Evolutionary conservation across 2,888 invertebrate species (phyloP).

Genomic region (Exocentrus adspersus): DNA sequence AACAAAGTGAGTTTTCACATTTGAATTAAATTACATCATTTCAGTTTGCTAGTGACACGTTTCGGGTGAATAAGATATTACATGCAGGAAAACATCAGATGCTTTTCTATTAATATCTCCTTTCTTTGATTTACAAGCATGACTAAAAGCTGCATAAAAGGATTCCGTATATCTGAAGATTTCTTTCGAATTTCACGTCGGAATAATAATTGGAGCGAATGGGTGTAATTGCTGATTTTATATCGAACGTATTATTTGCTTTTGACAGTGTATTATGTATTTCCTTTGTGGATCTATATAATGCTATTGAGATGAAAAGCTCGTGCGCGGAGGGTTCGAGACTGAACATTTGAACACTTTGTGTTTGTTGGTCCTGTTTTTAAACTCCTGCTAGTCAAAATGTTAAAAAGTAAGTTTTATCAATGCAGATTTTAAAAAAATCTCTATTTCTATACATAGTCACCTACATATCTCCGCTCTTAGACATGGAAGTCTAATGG

Average conservation of each 20-base stretch:
- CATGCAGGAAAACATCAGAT: not conserved
- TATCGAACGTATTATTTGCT: constrained; percentile 47
- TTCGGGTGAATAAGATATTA: not conserved
- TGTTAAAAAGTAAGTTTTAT: too few relatives aligned
- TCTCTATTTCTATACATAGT: too few relatives aligned
- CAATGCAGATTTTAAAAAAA: too few relatives aligned
- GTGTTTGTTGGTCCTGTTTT: constrained; percentile 65
- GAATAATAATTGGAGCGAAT: constrained; percentile 41
- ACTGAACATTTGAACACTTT: constrained; percentile 62
- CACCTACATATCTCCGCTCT: too few relatives aligned
- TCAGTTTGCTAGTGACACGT: too few relatives aligned
- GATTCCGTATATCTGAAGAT: constrained; percentile 9
- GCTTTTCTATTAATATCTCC: constrained; percentile 7
- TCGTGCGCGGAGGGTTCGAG: constrained; percentile 50
- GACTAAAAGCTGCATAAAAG: constrained; percentile 30
- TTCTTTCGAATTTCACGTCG: constrained; percentile 19
- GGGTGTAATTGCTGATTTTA: constrained; percentile 42
- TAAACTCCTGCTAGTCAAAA: too few relatives aligned
- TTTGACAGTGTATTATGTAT: constrained; percentile 52
- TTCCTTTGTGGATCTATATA: constrained; percentile 54
- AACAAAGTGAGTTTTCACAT: too few relatives aligned
- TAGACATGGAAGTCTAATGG: too few relatives aligned
- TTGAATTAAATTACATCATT: too few relatives aligned
- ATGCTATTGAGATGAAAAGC: constrained; percentile 56
- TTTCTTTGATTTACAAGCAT: constrained; percentile 35